These are phyloP conservation scores for Oreotrochilus melanogaster DNA, from an alignment of 2,113 vertebrate genomes.

Conservation along the genomic window DNA sequence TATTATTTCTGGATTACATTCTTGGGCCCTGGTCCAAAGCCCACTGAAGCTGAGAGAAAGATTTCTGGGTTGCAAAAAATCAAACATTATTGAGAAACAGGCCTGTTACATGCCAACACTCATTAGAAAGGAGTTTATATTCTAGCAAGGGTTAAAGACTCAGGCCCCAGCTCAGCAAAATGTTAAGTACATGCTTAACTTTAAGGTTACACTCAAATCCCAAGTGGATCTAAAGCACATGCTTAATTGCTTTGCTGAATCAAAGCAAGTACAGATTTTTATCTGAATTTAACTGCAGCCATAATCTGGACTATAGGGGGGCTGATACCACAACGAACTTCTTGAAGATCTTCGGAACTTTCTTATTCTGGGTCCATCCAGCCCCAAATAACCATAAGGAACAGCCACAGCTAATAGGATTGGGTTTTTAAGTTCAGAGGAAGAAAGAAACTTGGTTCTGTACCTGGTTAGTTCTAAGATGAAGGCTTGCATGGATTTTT, in stretches of 20 bases:
- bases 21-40: conserved; percentile 63
- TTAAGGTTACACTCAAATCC: conserved; percentile 62
- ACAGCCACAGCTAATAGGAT: not conserved
- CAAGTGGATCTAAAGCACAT: conserved; percentile 61
- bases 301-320: not conserved
- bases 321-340: not conserved
- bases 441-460: not conserved
- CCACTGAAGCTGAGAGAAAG: conserved; percentile 49
- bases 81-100: conserved; percentile 43
- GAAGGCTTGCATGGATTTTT: not conserved
- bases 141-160: conserved; percentile 64
- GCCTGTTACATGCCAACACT: not conserved
- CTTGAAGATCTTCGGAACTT: not conserved
- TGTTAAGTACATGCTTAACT: conserved; percentile 69
- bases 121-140: conserved; percentile 37
- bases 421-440: not conserved
- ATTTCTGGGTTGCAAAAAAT: conserved; percentile 44
- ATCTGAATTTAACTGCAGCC: conserved; percentile 47
- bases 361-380: not conserved
- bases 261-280: conserved; percentile 62
- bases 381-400: not conserved
- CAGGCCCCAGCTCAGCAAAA: conserved; percentile 60
- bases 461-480: not conserved
- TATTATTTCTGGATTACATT: conserved; percentile 70
- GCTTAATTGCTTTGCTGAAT: conserved; percentile 63